Evolutionary conservation across 2,113 vertebrate genomes (phyloP), one percentile per base, ranked within the genome.

Genomic region (Rattus rattus): DNA sequence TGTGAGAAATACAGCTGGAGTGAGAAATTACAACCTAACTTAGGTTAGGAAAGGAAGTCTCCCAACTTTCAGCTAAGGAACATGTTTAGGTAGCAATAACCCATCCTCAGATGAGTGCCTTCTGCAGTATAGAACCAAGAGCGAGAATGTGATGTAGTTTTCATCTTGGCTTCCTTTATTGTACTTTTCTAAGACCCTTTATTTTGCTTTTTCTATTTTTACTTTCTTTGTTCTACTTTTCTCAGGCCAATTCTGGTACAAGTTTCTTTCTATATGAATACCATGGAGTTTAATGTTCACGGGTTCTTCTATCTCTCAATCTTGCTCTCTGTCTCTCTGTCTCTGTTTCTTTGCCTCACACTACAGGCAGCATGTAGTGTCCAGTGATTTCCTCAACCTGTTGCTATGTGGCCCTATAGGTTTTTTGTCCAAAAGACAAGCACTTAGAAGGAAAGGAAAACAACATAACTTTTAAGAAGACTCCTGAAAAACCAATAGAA

Each of bases 211-310:
- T 69, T 69, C 4, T 13, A 13, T 69, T 69, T 69, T 69, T 14
- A 70, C 19, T 90, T 95, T 43, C 69, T 86, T 89, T 83, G 83
- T 89, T 96, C 81, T 61, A 76, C 69, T 89, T 89, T 92, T 94
- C 79, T 86, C 10, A 86, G 36, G 73, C 33, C 73, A 94, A 49
- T 30, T 72, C 36, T 49, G 83, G 70, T 43, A 69, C 28, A 89
- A 75, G 67, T 73, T 86, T 43, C 24, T 70, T 90, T 67, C n/a
- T 81, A 52, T 91, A 33, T 59, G 90, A 59, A 80, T 59, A 7
- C 7, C 90, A 36, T 91, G 54, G 17, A 94, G 61, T 76, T 20
- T 52, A 65, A 79, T 39, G 30, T 7, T 17, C 30, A 36, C 20
- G 13, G 47, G 72, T 73, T 8, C 36, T 39, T n/a, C 24, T 59